Conservation (phyloP, 2,888 invertebrate species). For the Acleris cristana region DNA sequence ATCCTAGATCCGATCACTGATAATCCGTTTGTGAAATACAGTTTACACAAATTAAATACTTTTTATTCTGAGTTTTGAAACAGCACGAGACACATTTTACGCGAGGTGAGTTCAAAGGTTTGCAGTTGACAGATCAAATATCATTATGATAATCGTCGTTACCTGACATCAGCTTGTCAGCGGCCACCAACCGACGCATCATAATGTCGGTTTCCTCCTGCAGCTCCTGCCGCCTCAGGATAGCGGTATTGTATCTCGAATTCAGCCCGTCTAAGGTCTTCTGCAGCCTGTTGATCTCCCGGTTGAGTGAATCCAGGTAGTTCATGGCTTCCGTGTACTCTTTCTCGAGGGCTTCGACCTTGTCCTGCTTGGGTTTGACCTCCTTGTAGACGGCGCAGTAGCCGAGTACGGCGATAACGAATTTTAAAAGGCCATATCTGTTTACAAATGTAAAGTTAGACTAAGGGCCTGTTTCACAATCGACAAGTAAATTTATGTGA, state of each 20-base stretch:
- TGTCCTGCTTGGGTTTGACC: slow-evolving; percentile 93
- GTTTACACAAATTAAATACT: too few relatives aligned
- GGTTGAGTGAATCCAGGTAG: slow-evolving; percentile 88
- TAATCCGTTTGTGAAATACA: too few relatives aligned
- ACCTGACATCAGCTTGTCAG: slow-evolving; percentile 93
- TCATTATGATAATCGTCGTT: not conserved
- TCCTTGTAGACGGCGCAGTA: slow-evolving; percentile 95
- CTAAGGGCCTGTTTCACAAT: too few relatives aligned
- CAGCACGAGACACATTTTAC: too few relatives aligned
- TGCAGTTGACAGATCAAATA: too few relatives aligned
- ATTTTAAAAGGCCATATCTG: slow-evolving; percentile 90
- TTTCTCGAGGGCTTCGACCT: slow-evolving; percentile 89
- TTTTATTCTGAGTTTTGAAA: too few relatives aligned
- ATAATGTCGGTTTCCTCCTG: slow-evolving; percentile 93
- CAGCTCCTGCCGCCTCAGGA: slow-evolving; percentile 86
- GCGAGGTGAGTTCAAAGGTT: too few relatives aligned
- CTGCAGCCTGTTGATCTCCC: slow-evolving; percentile 89
- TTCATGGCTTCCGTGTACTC: slow-evolving; percentile 85
- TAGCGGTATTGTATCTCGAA: slow-evolving; percentile 90
- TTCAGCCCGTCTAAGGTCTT: slow-evolving; percentile 87
- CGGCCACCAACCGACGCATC: slow-evolving; percentile 91
- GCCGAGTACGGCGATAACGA: slow-evolving; percentile 93
- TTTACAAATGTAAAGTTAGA: not conserved
- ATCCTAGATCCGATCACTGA: too few relatives aligned
- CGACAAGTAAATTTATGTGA: too few relatives aligned